phyloP scores from a whole-genome alignment of 2,113 vertebrate genomes.

The Podiceps cristatus region DNA sequence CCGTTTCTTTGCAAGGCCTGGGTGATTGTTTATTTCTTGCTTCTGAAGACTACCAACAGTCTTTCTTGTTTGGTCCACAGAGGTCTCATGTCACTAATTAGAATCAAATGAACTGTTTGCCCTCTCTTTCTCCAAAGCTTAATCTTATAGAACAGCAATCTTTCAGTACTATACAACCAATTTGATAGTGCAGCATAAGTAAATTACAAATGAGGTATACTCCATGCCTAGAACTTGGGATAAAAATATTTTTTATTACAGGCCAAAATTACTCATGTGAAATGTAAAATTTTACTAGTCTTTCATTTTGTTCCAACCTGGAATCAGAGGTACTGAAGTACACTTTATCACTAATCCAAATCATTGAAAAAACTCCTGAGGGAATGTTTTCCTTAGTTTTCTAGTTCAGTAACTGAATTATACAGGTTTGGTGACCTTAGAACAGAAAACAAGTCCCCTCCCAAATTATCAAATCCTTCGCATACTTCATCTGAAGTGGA shows the following conservation, averaged over 20 bases:
- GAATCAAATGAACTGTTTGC: neutral
- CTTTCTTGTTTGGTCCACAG: neutral
- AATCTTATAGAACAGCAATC: neutral
- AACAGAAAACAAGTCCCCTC: fast-evolving
- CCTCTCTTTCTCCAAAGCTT: neutral
- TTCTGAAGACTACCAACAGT: neutral
- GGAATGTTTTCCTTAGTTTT: neutral
- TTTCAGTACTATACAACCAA: neutral
- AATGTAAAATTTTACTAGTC: neutral
- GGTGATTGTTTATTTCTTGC: neutral
- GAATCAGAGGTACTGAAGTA: neutral
- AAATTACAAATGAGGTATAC: neutral
- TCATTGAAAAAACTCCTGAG: fast-evolving
- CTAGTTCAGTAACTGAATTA: neutral
- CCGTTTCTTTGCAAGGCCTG: neutral
- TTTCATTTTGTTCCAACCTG: neutral
- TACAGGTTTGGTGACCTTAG: neutral
- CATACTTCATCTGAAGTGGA: neutral
- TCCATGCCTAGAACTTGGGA: neutral
- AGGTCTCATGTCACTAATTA: neutral
- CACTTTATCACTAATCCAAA: neutral
- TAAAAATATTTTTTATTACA: neutral
- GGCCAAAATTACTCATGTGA: neutral
- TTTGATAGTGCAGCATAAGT: neutral
- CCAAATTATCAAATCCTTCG: neutral